phyloP scores from a whole-genome alignment of 2,113 vertebrate species.

The Chrysochloris asiatica region DNA sequence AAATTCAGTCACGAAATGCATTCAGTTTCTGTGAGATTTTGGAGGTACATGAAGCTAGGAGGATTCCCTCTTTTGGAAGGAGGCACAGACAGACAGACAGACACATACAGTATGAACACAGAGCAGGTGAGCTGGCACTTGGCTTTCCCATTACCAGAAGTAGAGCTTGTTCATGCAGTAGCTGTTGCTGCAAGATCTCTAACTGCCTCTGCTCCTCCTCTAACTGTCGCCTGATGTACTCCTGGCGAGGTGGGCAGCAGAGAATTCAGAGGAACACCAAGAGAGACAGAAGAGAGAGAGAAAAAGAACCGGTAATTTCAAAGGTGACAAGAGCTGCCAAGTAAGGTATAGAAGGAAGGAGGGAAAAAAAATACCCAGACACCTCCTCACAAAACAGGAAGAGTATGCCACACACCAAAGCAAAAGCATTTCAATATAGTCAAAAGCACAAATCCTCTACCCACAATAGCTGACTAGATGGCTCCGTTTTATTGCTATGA shows the following conservation, averaged over 20 bases:
- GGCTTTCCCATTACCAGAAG: conserved; percentile 95
- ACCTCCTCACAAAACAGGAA: conserved; percentile 44
- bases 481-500: background rate
- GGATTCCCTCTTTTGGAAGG: background rate
- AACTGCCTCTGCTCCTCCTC: conserved; percentile 99
- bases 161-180: conserved; percentile 99
- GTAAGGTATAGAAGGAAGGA: conserved; percentile 44
- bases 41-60: background rate
- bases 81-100: background rate
- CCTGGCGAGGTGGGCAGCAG: conserved; percentile 88
- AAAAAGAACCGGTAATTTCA: conserved; percentile 81
- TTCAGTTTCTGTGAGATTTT: background rate
- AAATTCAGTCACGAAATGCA: background rate
- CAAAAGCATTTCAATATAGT: conserved; percentile 39
- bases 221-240: conserved; percentile 99
- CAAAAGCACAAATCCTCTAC: conserved; percentile 51
- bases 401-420: conserved; percentile 4
- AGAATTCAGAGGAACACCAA: conserved; percentile 76
- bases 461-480: background rate
- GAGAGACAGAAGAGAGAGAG: conserved; percentile 77
- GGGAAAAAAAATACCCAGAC: conserved; percentile 8
- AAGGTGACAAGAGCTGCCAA: conserved; percentile 59
- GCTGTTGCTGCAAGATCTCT: conserved; percentile 99
- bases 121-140: conserved; percentile 60
- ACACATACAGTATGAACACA: background rate